Conservation (phyloP, 92 coral and sea anemone genomes). For the Parazoanthus atlanticus region DNA sequence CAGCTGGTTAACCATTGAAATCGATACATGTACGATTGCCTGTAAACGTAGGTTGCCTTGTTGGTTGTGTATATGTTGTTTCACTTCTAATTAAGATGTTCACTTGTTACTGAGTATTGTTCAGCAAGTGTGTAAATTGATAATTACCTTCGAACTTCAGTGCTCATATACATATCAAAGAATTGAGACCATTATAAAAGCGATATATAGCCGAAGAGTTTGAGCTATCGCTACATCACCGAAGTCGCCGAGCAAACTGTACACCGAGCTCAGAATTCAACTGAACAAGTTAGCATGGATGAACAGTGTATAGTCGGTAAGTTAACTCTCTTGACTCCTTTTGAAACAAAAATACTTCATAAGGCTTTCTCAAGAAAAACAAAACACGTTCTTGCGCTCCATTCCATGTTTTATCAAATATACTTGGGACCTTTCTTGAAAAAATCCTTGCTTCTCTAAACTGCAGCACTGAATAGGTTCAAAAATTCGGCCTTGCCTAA, state of each 20-base stretch:
- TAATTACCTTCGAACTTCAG: not conserved
- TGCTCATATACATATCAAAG: not conserved
- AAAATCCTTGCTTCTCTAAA: not conserved
- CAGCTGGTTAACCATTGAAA: not conserved
- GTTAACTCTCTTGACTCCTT: not conserved
- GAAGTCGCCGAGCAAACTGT: not conserved
- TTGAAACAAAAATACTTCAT: too few species aligned
- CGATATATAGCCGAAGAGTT: not conserved
- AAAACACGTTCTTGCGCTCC: not conserved
- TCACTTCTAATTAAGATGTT: not conserved
- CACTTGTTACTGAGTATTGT: not conserved
- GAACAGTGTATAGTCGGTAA: not conserved
- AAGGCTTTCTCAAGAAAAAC: not conserved
- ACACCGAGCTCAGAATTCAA: not conserved
- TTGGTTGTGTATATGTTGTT: too few species aligned
- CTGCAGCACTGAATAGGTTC: not conserved
- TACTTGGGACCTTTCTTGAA: not conserved
- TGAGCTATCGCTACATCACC: not conserved
- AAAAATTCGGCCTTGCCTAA: not conserved
- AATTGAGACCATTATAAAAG: not conserved
- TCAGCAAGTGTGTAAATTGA: not conserved
- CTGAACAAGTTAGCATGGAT: not conserved
- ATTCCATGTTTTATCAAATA: not conserved
- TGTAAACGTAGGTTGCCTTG: too few species aligned
- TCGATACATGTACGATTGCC: not conserved